These are phyloP conservation scores for Onthophagus taurus DNA, from an alignment of 1,140 invertebrate genomes.

Conservation along the genomic window DNA sequence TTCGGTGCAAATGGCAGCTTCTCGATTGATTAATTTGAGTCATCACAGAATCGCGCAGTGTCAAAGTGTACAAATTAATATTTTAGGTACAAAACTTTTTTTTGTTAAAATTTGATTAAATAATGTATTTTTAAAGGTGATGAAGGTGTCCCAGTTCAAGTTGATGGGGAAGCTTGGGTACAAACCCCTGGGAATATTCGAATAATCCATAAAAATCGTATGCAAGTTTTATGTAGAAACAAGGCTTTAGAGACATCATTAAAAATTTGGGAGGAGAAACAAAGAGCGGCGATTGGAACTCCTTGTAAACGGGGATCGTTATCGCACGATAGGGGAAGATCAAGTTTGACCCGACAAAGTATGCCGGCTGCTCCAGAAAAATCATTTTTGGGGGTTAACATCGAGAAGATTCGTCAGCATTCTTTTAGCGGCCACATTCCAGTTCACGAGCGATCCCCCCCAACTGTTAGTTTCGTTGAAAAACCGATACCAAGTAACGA, in stretches of 20 bases:
- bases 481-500: slow-evolving; percentile 30
- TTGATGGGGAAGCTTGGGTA: slow-evolving; percentile 97
- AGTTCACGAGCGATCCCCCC: slow-evolving; percentile 15
- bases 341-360: slow-evolving; percentile 32
- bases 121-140: slow-evolving; percentile 47
- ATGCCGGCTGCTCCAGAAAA: slow-evolving; percentile 31
- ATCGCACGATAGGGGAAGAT: slow-evolving; percentile 32
- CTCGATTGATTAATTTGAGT: slow-evolving; percentile 86
- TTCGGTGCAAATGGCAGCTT: slow-evolving; percentile 94
- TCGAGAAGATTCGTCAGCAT: slow-evolving; percentile 35
- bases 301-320: slow-evolving; percentile 32
- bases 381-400: slow-evolving; percentile 32
- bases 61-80: slow-evolving; percentile 90
- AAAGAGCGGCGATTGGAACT: slow-evolving; percentile 49
- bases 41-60: slow-evolving; percentile 96
- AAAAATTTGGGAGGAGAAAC: slow-evolving; percentile 90
- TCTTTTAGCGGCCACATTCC: slow-evolving; percentile 34
- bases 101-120: too few relatives aligned
- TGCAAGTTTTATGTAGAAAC: slow-evolving; percentile 90
- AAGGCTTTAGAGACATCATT: slow-evolving; percentile 80
- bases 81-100: slow-evolving; percentile 67
- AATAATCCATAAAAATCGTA: slow-evolving; percentile 93
- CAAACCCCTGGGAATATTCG: slow-evolving; percentile 92
- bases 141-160: slow-evolving; percentile 83
- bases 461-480: slow-evolving; percentile 28